These are phyloP conservation scores for Zaprionus lineosus DNA, from an alignment of 2,888 invertebrate genomes.

Conservation along the genomic window DNA sequence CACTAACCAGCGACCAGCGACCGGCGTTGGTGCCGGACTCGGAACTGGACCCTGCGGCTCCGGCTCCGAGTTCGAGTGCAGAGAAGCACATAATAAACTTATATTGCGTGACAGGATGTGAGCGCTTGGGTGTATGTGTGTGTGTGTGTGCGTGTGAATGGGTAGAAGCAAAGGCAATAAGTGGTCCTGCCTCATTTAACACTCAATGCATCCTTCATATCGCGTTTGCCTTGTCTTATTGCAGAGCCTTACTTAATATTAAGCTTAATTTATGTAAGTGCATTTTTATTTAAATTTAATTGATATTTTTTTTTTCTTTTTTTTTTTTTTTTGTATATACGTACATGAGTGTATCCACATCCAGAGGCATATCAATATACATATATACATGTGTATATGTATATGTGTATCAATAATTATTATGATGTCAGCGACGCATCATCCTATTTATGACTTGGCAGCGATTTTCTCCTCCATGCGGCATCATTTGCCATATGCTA, in stretches of 20 bases:
- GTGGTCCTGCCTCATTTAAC: slow-evolving; percentile 59
- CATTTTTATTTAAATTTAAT: slow-evolving; percentile 74
- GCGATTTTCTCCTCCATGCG: slow-evolving; percentile 10
- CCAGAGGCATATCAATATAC: neutral
- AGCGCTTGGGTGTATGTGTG: slow-evolving; percentile 3
- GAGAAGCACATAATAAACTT: slow-evolving; percentile 56
- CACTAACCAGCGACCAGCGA: neutral
- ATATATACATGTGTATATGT: neutral
- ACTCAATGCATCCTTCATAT: slow-evolving; percentile 46
- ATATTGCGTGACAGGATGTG: slow-evolving; percentile 58
- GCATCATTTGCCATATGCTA: slow-evolving; percentile 29
- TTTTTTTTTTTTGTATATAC: too few species aligned
- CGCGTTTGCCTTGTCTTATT: slow-evolving; percentile 2
- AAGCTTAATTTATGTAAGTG: slow-evolving; percentile 54
- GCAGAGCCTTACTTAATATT: slow-evolving; percentile 3
- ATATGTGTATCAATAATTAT: slow-evolving; percentile 27
- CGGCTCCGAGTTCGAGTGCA: slow-evolving; percentile 32
- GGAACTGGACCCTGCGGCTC: slow-evolving; percentile 8
- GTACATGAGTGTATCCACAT: too few species aligned
- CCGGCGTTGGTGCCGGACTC: neutral
- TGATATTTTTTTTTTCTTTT: slow-evolving; percentile 39
- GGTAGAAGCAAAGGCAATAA: slow-evolving; percentile 32
- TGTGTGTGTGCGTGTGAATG: slow-evolving; percentile 11
- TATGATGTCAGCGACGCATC: slow-evolving; percentile 12
- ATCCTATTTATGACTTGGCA: slow-evolving; percentile 36